phyloP scores from a whole-genome alignment of 2,797 vertebrate genomes.

The Sebastes minor region DNA sequence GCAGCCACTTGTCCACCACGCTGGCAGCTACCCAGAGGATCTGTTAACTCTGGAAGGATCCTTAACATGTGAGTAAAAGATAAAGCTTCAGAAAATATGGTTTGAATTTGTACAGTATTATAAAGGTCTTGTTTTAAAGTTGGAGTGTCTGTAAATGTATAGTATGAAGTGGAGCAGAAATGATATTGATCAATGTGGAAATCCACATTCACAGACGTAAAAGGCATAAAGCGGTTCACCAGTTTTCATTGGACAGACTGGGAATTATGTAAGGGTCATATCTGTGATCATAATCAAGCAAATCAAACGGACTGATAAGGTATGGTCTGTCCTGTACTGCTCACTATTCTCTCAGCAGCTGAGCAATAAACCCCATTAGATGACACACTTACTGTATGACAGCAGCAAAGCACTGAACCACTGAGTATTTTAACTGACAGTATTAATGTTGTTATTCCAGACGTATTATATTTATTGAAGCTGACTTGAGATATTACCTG shows the following conservation, averaged over 20 bases:
- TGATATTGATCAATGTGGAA: not conserved
- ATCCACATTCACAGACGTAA: not conserved
- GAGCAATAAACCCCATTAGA: conserved; percentile 46
- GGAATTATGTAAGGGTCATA: conserved; percentile 71
- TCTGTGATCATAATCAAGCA: conserved; percentile 39
- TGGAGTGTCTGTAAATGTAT: not conserved
- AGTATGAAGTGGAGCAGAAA: not conserved
- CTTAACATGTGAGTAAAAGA: conserved; percentile 78
- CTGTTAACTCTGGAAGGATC: conserved; percentile 61
- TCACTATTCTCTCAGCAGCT: conserved; percentile 21
- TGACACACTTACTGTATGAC: conserved; percentile 20
- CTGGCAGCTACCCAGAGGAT: conserved; percentile 43
- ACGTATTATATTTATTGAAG: not conserved
- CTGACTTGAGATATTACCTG: not conserved
- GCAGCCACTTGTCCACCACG: conserved; percentile 36
- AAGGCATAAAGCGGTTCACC: not conserved
- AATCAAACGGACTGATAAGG: conserved; percentile 65
- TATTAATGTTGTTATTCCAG: not conserved
- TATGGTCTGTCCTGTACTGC: conserved; percentile 21
- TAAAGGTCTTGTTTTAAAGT: not conserved
- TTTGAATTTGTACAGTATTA: not conserved
- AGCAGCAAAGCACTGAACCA: not conserved
- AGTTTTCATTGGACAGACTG: not conserved
- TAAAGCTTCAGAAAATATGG: not conserved
- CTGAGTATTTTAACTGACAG: not conserved